These are phyloP conservation scores for Aphidius ervi DNA, from an alignment of 1,140 invertebrate species.

Conservation along the genomic window DNA sequence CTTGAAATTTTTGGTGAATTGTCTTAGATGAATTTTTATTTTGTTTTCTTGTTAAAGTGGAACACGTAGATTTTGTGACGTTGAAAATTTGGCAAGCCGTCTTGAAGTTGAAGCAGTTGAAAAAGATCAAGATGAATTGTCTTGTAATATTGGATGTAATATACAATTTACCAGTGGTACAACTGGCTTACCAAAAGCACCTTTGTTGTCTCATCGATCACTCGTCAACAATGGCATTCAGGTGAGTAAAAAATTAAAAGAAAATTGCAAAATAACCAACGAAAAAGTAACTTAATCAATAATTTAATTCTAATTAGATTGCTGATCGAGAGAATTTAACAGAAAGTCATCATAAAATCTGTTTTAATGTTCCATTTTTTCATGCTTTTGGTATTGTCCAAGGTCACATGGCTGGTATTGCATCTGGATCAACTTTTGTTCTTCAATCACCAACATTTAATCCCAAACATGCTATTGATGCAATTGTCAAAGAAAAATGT, in stretches of 20 bases:
- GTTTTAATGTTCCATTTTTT: conserved; percentile 84
- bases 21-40: background rate
- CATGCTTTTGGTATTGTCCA: conserved; percentile 84
- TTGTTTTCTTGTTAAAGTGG: conserved; percentile 55
- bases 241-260: conserved; percentile 27
- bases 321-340: conserved; percentile 60
- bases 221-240: conserved; percentile 80
- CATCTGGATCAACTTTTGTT: conserved; percentile 67
- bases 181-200: conserved; percentile 85
- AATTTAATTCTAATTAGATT: conserved; percentile 42
- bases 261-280: background rate
- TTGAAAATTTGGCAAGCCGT: conserved; percentile 46
- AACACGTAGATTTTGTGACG: conserved; percentile 58
- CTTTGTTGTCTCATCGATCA: conserved; percentile 75
- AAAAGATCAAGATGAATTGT: conserved; percentile 48
- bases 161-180: conserved; percentile 90
- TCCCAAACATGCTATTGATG: conserved; percentile 62
- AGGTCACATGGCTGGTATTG: conserved; percentile 60
- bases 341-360: conserved; percentile 58
- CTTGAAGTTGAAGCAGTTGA: conserved; percentile 36
- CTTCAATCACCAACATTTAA: conserved; percentile 67
- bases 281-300: background rate
- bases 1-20: conserved; percentile 13
- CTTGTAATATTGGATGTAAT: conserved; percentile 66
- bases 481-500: conserved; percentile 71